Evolutionary conservation across 1,140 invertebrate species (phyloP).

Genomic region (Lucilia sericata): DNA sequence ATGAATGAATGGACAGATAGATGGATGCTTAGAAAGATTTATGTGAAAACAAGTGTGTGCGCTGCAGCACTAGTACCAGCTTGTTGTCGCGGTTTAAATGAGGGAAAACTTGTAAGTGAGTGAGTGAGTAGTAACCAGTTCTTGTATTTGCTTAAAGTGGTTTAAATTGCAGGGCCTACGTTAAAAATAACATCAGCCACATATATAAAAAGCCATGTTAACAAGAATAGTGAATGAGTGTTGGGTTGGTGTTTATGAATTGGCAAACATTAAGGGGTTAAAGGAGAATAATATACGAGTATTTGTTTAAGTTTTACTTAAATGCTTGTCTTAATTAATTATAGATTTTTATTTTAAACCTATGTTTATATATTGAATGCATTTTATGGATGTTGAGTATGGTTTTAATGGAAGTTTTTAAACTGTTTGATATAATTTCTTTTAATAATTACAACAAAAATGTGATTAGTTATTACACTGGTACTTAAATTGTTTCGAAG

Average conservation of each 20-base stretch:
- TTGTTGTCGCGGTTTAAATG: constrained; percentile 1
- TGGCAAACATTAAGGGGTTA: too few relatives aligned
- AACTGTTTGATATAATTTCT: too few relatives aligned
- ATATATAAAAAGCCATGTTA: not conserved
- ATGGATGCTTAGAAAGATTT: not conserved
- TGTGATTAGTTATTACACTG: too few relatives aligned
- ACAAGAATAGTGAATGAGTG: not conserved
- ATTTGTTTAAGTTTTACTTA: too few relatives aligned
- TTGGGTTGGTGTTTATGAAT: too few relatives aligned
- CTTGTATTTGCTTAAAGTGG: not conserved
- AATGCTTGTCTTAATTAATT: too few relatives aligned
- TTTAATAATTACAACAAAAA: too few relatives aligned
- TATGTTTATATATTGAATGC: not conserved
- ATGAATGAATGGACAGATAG: not conserved
- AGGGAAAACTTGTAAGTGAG: not conserved
- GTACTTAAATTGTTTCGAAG: too few relatives aligned
- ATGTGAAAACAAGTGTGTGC: constrained; percentile 26
- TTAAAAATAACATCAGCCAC: not conserved
- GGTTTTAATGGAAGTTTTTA: too few relatives aligned
- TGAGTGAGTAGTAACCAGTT: not conserved
- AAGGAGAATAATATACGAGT: too few relatives aligned
- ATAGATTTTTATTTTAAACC: too few relatives aligned
- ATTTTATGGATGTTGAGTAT: too few relatives aligned
- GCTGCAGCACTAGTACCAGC: constrained; percentile 22
- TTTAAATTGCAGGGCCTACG: constrained; percentile 14